phyloP scores from a whole-genome alignment of 2,888 invertebrate species.

The Ornithoptera priamus region DNA sequence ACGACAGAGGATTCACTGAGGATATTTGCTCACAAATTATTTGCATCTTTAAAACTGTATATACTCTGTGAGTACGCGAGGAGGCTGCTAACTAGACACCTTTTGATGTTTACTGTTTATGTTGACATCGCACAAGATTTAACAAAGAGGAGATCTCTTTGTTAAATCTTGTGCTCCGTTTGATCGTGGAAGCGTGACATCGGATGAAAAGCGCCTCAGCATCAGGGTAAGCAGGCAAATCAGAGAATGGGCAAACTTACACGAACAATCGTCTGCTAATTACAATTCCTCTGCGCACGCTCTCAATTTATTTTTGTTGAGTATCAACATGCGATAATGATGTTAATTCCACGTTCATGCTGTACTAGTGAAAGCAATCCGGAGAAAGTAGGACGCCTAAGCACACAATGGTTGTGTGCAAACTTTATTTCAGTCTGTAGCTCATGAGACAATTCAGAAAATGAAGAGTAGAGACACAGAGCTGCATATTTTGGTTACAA shows the following conservation, averaged over 20 bases:
- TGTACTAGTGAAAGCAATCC: no score
- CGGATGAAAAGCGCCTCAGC: slow-evolving; percentile 9
- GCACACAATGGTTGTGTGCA: no score
- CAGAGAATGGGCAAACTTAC: slow-evolving; percentile 12
- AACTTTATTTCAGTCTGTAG: no score
- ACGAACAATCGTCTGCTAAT: background rate
- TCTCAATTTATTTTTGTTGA: no score
- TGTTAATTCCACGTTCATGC: no score
- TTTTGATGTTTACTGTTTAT: slow-evolving; percentile 23
- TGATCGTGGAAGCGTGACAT: slow-evolving; percentile 22
- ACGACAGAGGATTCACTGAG: no score
- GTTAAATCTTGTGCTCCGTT: slow-evolving; percentile 9
- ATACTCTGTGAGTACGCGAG: slow-evolving; percentile 9
- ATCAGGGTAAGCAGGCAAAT: slow-evolving; percentile 11
- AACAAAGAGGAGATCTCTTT: slow-evolving; percentile 15
- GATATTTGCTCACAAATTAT: no score
- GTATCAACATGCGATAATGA: no score
- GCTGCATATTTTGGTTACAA: no score
- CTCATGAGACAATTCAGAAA: no score
- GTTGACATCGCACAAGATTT: slow-evolving; percentile 24
- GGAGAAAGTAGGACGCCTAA: no score
- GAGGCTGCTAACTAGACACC: slow-evolving; percentile 20
- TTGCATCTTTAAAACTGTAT: slow-evolving; percentile 1
- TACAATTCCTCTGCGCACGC: background rate
- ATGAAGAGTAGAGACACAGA: no score